Conservation (phyloP, 2,797 vertebrate species). For the Hipposideros larvatus region DNA sequence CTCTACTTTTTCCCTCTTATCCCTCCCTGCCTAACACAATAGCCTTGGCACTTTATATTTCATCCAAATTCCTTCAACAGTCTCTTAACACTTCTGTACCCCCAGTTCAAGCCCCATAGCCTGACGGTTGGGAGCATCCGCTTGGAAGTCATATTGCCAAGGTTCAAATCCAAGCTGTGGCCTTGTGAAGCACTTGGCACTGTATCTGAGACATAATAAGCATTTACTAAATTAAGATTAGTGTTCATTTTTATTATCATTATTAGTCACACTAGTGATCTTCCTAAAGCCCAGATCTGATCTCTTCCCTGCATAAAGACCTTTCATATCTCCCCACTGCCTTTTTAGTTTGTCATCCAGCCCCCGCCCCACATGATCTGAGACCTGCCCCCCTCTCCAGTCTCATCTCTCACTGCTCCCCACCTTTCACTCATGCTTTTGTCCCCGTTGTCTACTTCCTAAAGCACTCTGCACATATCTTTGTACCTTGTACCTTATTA, state of each 20-base stretch:
- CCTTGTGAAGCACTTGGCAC: background rate
- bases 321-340: background rate
- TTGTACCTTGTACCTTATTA: background rate
- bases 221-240: constrained; percentile 20
- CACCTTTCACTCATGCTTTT: background rate
- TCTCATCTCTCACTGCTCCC: background rate
- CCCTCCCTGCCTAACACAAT: background rate
- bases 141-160: background rate
- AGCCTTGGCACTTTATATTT: background rate
- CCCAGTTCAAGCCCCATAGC: background rate
- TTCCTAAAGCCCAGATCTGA: background rate
- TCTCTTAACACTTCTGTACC: background rate
- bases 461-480: background rate
- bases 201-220: background rate
- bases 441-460: background rate
- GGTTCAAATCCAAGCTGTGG: background rate
- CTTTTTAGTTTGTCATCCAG: background rate
- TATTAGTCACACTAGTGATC: background rate
- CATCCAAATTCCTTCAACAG: background rate
- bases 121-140: background rate
- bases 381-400: background rate
- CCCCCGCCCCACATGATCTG: background rate
- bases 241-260: background rate
- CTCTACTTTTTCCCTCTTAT: background rate
- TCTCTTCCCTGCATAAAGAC: background rate